These are phyloP conservation scores for Pseudochaenichthys georgianus DNA, from an alignment of 2,797 vertebrate genomes.

Conservation along the genomic window DNA sequence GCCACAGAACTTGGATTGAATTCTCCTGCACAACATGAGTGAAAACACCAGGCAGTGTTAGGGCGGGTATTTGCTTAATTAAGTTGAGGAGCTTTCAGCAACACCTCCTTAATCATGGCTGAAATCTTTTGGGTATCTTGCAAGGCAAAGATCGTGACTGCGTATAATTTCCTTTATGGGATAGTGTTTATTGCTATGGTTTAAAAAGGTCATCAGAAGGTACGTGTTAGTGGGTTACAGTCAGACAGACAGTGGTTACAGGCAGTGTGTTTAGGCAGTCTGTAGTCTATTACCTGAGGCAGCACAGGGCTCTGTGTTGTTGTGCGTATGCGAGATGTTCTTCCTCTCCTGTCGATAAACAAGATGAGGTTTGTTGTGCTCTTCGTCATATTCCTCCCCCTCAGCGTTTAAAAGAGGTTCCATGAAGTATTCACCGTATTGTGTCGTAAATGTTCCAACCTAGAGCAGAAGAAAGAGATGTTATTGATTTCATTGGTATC, in stretches of 20 bases:
- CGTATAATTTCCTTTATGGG: constrained; percentile 61
- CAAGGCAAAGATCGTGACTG: constrained; percentile 62
- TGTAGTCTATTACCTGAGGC: constrained; percentile 90
- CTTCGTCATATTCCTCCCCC: constrained; percentile 89
- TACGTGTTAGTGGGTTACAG: constrained; percentile 55
- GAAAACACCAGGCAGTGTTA: constrained; percentile 53
- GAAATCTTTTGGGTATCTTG: constrained; percentile 60
- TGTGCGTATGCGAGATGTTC: constrained; percentile 59
- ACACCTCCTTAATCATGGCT: constrained; percentile 62
- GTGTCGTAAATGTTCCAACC: constrained; percentile 94
- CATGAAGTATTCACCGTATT: constrained; percentile 94
- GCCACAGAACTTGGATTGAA: constrained; percentile 38
- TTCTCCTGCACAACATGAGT: constrained; percentile 42
- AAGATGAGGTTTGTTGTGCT: constrained; percentile 95
- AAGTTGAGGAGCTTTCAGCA: constrained; percentile 61
- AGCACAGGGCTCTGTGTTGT: constrained; percentile 82
- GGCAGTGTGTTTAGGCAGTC: constrained; percentile 59
- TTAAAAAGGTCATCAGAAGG: constrained; percentile 62
- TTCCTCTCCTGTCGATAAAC: constrained; percentile 90
- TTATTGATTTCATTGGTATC: constrained; percentile 33
- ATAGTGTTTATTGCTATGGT: constrained; percentile 48
- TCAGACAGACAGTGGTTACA: constrained; percentile 76
- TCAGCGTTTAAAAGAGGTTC: constrained; percentile 90
- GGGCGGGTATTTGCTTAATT: constrained; percentile 65
- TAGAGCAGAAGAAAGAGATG: constrained; percentile 65